Conservation (phyloP, 2,797 vertebrate species). For the Bucorvus abyssinicus region DNA sequence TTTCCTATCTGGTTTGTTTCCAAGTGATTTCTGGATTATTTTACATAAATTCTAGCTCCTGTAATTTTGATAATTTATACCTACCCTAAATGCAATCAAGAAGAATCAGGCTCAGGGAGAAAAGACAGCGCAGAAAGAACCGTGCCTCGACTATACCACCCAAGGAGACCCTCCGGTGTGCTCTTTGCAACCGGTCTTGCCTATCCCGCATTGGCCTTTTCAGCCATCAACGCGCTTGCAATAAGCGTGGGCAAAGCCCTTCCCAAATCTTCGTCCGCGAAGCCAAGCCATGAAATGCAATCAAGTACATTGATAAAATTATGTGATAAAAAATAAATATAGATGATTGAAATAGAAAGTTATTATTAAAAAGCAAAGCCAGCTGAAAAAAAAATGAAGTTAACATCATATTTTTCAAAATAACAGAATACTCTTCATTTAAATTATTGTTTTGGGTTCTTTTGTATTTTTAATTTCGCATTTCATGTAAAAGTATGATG, state of each 20-base stretch:
- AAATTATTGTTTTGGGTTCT: not conserved
- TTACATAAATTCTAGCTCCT: not conserved
- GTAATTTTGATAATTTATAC: not conserved
- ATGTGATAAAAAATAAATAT: not conserved
- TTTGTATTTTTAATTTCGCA: not conserved
- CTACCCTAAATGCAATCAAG: not conserved
- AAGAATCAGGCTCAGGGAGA: too few relatives aligned
- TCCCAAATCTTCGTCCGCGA: too few relatives aligned
- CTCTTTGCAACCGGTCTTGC: too few relatives aligned
- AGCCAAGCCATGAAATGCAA: too few relatives aligned
- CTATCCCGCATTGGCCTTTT: too few relatives aligned
- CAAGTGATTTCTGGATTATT: not conserved
- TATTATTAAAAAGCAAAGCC: not conserved
- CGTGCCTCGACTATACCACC: too few relatives aligned
- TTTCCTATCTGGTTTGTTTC: not conserved
- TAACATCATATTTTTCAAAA: not conserved
- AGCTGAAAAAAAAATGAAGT: not conserved
- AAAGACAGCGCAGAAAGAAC: too few relatives aligned
- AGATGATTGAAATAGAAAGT: not conserved
- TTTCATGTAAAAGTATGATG: not conserved
- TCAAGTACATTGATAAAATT: not conserved
- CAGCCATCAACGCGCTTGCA: too few relatives aligned
- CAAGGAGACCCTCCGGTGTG: too few relatives aligned
- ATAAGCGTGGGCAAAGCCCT: too few relatives aligned
- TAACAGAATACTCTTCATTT: not conserved